A percentile compares a stretch with the other conserved stretches of the same genome.
These are phyloP conservation scores for Vespertilio murinus DNA, from an alignment of 2,797 vertebrate genomes.

Conservation along the genomic window DNA sequence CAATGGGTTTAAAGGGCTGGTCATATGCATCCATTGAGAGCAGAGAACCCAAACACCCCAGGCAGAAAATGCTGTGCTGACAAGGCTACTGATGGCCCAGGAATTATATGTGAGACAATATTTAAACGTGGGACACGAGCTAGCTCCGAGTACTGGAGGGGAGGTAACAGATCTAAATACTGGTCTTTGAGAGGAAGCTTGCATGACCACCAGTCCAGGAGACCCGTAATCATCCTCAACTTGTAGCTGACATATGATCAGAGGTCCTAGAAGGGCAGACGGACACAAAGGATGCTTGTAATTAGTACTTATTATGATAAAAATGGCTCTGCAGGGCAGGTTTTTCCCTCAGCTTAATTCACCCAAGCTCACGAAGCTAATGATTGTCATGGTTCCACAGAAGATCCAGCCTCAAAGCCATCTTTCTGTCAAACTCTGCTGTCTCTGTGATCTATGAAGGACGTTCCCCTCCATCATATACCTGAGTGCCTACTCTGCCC, in stretches of 20 bases:
- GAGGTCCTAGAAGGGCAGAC: background rate
- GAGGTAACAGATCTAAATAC: background rate
- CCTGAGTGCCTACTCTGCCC: background rate
- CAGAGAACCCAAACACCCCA: background rate
- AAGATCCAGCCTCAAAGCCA: background rate
- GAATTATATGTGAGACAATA: background rate
- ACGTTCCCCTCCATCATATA: background rate
- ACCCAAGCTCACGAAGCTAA: background rate
- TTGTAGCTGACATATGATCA: background rate
- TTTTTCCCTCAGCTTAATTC: background rate
- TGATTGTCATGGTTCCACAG: background rate
- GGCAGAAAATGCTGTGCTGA: background rate
- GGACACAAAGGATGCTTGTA: background rate
- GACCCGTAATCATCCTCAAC: background rate
- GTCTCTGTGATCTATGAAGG: background rate
- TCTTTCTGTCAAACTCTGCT: background rate
- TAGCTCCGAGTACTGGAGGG: background rate
- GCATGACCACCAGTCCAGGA: background rate
- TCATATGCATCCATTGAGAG: background rate
- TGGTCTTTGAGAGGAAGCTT: background rate
- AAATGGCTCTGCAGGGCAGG: background rate
- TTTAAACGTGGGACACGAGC: rapidly evolving
- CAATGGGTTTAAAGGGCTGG: background rate
- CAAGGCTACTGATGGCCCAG: background rate
- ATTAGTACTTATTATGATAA: background rate